These are phyloP conservation scores for Trichopoda pennipes DNA, from an alignment of 2,888 invertebrate species.

Conservation along the genomic window DNA sequence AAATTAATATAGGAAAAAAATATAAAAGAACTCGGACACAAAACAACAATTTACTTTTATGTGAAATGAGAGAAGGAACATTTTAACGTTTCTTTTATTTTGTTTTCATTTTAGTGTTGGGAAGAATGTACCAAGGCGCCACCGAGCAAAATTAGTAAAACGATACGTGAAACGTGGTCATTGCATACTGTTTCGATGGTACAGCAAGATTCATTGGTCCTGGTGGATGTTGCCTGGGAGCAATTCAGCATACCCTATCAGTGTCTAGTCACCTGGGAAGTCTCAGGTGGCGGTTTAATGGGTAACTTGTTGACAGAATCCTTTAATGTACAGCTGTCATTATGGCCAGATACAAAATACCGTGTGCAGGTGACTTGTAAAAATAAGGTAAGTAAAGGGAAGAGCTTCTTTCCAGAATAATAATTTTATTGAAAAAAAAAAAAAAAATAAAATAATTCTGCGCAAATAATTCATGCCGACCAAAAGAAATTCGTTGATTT, in stretches of 20 bases:
- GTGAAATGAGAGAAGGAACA: not conserved
- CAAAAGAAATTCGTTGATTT: no score
- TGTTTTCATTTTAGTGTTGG: slow-evolving; percentile 77
- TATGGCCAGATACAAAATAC: slow-evolving; percentile 81
- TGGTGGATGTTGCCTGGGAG: slow-evolving; percentile 80
- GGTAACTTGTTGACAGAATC: slow-evolving; percentile 80
- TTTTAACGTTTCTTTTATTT: slow-evolving; percentile 10
- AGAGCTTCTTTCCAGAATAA: no score
- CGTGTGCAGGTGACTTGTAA: slow-evolving; percentile 81
- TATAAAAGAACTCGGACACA: not conserved
- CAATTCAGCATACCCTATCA: slow-evolving; percentile 76
- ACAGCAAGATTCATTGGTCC: slow-evolving; percentile 79
- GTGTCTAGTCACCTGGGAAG: slow-evolving; percentile 81
- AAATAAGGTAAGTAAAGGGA: slow-evolving; percentile 77
- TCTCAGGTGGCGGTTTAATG: slow-evolving; percentile 80
- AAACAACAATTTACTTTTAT: slow-evolving; percentile 19
- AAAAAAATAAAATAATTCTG: no score
- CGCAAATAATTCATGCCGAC: no score
- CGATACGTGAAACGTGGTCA: slow-evolving; percentile 77
- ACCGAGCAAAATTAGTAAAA: slow-evolving; percentile 76
- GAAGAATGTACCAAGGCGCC: slow-evolving; percentile 78
- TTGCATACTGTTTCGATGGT: slow-evolving; percentile 79
- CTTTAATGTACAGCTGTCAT: slow-evolving; percentile 79
- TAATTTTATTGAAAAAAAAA: no score
- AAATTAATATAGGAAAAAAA: slow-evolving; percentile 2